Percentiles rank a stretch among this genome's conserved stretches.
Conservation (phyloP, 2,113 vertebrate genomes). For the Felis chaus region DNA sequence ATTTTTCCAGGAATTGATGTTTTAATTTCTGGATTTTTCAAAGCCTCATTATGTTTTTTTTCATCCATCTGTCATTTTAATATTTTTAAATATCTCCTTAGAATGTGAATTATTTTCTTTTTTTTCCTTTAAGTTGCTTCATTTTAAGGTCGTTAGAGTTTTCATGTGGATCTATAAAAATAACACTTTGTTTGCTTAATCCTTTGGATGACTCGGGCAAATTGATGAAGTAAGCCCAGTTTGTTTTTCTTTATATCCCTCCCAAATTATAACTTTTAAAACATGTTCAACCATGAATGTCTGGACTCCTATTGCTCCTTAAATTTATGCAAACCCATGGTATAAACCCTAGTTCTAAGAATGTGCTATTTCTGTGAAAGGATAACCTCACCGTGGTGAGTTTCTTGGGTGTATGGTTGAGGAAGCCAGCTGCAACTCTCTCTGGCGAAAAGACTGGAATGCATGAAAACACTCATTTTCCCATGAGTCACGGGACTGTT, state of each 20-base stretch:
- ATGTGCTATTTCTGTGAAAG: neutral
- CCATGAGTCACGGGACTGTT: no score
- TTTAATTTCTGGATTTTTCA: slow-evolving; percentile 30
- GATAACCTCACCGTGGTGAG: neutral
- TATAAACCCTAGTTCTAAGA: neutral
- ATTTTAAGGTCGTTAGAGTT: neutral
- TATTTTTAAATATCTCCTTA: neutral
- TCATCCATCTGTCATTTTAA: neutral
- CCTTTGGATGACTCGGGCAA: neutral
- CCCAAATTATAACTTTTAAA: neutral
- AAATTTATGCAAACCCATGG: neutral
- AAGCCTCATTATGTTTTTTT: neutral
- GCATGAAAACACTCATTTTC: neutral
- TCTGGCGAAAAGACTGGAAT: neutral
- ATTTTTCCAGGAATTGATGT: neutral
- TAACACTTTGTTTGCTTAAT: neutral
- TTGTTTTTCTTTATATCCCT: neutral
- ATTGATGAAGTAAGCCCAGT: neutral
- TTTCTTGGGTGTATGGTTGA: neutral
- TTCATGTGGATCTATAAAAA: neutral
- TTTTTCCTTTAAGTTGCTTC: neutral
- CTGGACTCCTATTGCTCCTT: neutral
- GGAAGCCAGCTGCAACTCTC: neutral
- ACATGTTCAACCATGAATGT: neutral
- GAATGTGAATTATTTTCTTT: neutral